Evolutionary conservation across 2,888 invertebrate genomes (phyloP), one percentile per base, ranked within the genome.

Genomic region (Drosophila mulleri): DNA sequence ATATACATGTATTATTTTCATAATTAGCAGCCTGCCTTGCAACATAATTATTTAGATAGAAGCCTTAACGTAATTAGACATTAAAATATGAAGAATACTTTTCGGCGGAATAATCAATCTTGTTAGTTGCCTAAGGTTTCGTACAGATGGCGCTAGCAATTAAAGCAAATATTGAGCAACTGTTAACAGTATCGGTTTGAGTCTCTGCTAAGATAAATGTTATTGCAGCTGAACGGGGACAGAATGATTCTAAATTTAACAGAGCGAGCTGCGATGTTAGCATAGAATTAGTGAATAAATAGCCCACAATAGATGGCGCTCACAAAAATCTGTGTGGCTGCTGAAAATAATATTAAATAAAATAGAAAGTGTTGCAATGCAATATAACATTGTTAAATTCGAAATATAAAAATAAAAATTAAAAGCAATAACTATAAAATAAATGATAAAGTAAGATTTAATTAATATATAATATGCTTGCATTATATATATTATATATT

Each of bases 261-360:
- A 47, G 45, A 16, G 3, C 8, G 1, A 20, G 11, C 2, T 6
- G 1, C 6, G 11, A 5, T 37, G 42, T 12, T 16, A 37, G 11
- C n/a, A 32, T 18, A 12, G 1, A 11, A 18, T 12, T 16, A 11
- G 0, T 12, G 11, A 1, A 7, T n/a, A 20, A 16, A 8, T 9
- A 53, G n/a, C 9, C 20, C 5, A n/a, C 74, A 44, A 47, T 57
- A 78, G 76, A 70, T 76, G 76, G 69, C 69, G 78, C 39, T 20
- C 23, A 9, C 1, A 50, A 45, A 29, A 12, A 12, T 32, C 11
- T 11, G 12, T 2, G 11, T 1, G 7, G 6, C 0, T 35, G 2
- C 3, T 9, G 7, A 26, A 54, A 11, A 44, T 26, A 41, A 4
- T 16, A 16, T n/a, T 23, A 4, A 26, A 47, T 9, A 3, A 7